Base-by-base conservation (phyloP, 2,797 vertebrate genomes). In the Anabacerthia variegaticeps region DNA sequence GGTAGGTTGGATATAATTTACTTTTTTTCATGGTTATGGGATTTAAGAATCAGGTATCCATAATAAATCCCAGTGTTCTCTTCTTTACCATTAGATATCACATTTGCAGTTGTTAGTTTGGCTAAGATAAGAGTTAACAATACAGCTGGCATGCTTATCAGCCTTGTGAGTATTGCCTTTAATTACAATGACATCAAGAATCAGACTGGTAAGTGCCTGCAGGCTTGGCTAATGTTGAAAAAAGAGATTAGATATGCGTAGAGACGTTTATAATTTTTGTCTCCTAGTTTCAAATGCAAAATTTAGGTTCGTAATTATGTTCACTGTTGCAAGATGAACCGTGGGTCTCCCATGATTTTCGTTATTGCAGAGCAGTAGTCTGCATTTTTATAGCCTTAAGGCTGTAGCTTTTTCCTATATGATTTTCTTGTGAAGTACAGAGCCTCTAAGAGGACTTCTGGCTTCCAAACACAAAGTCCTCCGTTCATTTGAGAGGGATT, bases 1-100 rank as follows among this genome's bases (percentile, higher is more conserved):
- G 99, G 99, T 99, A 98, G 97, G 99, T 95, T 65, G 61, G 24
- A 16, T 8, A 3, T 68, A 44, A 65, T 49, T 62, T 28, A 37
- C 36, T 92, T 83, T 15, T 78, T 86, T 85, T 80, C 83, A 86
- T 73, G 72, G 56, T 73, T 93, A 51, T 44, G 32, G 14, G 27
- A 78, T 89, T 88, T 78, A 75, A 84, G 80, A 80, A 27, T n/a
- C 32, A 30, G n/a, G 66, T 74, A 71, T 71, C 48, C 54, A 34
- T 59, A 77, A 76, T 62, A 34, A 89, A 82, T 91, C 59, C 59
- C 36, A 63, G 4, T 73, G 44, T 56, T 92, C 15, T 85, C 91
- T 78, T 75, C 37, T 88, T 78, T 39, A 43, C 32, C 36, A 46
- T 92, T 86, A 81, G 63, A 55, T 85, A 92, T 34, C 48, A 39